These are phyloP conservation scores for Dysidea cf. avara DNA, from an alignment of 37 sponge, comb jelly and placozoan genomes.

Conservation along the genomic window DNA sequence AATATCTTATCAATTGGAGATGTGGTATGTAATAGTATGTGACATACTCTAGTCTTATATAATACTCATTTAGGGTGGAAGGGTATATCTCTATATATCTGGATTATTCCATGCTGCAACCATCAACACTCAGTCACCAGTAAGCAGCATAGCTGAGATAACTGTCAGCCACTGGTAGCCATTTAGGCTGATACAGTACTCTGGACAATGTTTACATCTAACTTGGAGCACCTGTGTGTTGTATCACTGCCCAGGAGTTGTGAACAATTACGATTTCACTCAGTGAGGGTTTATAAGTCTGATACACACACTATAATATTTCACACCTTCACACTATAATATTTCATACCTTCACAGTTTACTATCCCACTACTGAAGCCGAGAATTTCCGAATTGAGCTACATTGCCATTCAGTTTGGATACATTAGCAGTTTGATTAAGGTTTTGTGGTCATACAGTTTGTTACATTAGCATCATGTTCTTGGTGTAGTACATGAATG, in stretches of 20 bases:
- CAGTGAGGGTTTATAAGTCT: too few species aligned
- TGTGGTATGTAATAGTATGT: slow-evolving; percentile 1
- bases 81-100: slow-evolving; percentile 50
- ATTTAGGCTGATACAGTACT: slow-evolving; percentile 1
- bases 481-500: slow-evolving; percentile 43
- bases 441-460: too few species aligned
- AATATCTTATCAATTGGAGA: slow-evolving; percentile 13
- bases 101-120: slow-evolving; percentile 45
- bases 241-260: neutral
- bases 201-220: slow-evolving; percentile 12
- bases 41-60: neutral
- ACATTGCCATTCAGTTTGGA: slow-evolving; percentile 38
- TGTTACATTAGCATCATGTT: neutral
- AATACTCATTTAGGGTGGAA: slow-evolving; percentile 37
- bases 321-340: too few species aligned
- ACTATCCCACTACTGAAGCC: neutral
- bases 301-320: too few species aligned
- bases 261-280: too few species aligned
- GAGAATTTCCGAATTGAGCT: slow-evolving; percentile 30
- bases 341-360: too few species aligned
- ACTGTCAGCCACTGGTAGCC: too few species aligned
- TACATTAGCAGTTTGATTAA: slow-evolving; percentile 5
- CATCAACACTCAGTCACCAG: neutral
- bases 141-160: neutral
- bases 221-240: slow-evolving; percentile 18